Evolutionary conservation across 2,113 vertebrate species (phyloP), one percentile per base, ranked within the genome.

Genomic region (Poeciliopsis occidentalis): DNA sequence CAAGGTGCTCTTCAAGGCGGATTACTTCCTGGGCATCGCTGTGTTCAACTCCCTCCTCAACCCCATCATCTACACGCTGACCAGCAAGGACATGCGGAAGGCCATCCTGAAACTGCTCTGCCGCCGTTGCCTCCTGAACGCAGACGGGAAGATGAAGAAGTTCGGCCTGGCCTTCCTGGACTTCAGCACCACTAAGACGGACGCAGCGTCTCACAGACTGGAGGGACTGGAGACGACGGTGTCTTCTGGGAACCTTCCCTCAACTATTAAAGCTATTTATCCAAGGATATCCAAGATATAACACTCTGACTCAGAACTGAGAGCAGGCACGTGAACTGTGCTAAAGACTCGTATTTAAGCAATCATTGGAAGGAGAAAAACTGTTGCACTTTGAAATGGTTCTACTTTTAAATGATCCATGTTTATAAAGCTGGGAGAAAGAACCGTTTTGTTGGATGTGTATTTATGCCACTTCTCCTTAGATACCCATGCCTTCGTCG

Each of bases 31-130:
- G 88, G 96, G 94, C 11, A 86, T 97, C 32, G 97, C 97, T 29
- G 95, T 98, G 95, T 80, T 96, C 71, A 98, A 97, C 86, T 98
- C 97, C 0, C 87, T 97, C 0, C 92, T 98, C 0, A 98, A 98
- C 78, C 97, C 97, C 19, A 95, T 97, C 83, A 97, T 98, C 89
- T 98, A 98, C 93, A 97, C 97, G 0, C 91, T 97, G 76, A 97
- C 96, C 88, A 97, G 95, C 91, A 94, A 92, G 32, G 96, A 97
- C 92, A 95, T 98, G 93, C 90, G 96, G 63, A 88, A 88, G 8
- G 96, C 94, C 60, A 96, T 98, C 67, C 73, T 97, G 54, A 75
- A 89, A 41, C 92, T 97, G n/a, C 66, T 97, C 15, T 96, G 95
- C 86, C 90, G 92, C 34, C 89, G 76, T 62, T 95, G 95, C 41